Base-by-base conservation (phyloP, 2,888 invertebrate species). In the Drosophila nigricruria region DNA sequence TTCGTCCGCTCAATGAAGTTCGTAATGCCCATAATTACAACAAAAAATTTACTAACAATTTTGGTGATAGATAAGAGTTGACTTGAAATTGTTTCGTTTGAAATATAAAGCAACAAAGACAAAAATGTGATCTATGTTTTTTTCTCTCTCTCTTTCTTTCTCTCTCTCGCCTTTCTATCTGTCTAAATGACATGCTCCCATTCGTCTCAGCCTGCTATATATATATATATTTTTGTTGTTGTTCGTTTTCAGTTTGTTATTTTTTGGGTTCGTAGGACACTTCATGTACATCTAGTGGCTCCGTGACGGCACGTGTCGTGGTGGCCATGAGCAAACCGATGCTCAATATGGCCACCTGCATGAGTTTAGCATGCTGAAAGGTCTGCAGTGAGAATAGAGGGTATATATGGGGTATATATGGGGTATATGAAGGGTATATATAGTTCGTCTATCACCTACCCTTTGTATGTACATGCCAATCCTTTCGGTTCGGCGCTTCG, bases 331-430 rank as follows among this genome's bases (percentile, higher is more conserved):
- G 25, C 1, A 84, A 32, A 2, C 90, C 90, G 5, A 77, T 6
- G n/a, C 73, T 52, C 32, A 90, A 53, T 18, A 91, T 83, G 18
- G 82, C 68, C 40, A 91, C 36, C 67, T 91, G 91, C 66, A 90
- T 76, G 2, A 82, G 10, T 59, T 91, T 91, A 30, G 90, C 91
- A 25, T 85, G 88, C 45, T 88, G 82, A 65, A 87, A 88, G 6
- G 91, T 90, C 90, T 90, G 25, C 34, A 14, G 14, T 4, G n/a
- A 14, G 27, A 38, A 34, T n/a, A 5, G 0, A 9, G 10, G 14
- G 5, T 14, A 4, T 20, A 27, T n/a, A 5, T 30, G 1, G 25
- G 10, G 25, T 9, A 9, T 16, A 8, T 47, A 9, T n/a, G 16
- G 45, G 25, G 6, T 25, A 47, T 23, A 18, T 25, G 2, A 5